Evolutionary conservation across 2,797 vertebrate species (phyloP).

Genomic region (Paedocypris micromegethes): DNA sequence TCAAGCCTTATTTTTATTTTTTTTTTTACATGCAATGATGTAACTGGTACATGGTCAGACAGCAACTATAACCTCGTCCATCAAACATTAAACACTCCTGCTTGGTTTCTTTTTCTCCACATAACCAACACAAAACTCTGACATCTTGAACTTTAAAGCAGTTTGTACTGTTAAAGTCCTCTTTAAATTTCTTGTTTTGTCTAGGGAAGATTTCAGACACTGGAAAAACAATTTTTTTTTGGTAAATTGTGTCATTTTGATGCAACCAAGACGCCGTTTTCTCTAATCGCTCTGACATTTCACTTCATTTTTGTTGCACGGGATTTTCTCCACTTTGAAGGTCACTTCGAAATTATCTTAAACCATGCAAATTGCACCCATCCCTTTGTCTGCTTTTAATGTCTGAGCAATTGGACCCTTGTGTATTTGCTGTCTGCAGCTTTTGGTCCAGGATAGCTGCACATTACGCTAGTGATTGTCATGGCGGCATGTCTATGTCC

Average conservation of each 20-base stretch:
- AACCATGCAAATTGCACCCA: conserved; percentile 66
- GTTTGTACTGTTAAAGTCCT: conserved; percentile 7
- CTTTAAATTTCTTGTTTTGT: conserved; percentile 18
- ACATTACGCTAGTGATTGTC: conserved; percentile 11
- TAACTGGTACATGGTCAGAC: not conserved
- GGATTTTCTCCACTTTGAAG: conserved; percentile 65
- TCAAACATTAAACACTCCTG: conserved; percentile 1
- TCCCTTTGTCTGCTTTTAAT: conserved; percentile 48
- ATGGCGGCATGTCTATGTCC: conserved; percentile 1
- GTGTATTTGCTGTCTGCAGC: conserved; percentile 18
- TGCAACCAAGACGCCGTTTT: conserved; percentile 53
- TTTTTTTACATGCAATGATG: conserved; percentile 5
- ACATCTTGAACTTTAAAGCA: conserved; percentile 23
- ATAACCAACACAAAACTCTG: not conserved
- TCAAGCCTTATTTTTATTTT: too few relatives aligned
- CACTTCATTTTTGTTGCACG: conserved; percentile 65
- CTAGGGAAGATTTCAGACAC: conserved; percentile 8
- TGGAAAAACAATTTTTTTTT: conserved; percentile 48
- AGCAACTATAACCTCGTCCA: conserved; percentile 1
- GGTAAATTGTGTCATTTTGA: conserved; percentile 55
- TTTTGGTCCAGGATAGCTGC: conserved; percentile 14
- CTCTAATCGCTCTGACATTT: conserved; percentile 70
- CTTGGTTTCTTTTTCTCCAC: not conserved
- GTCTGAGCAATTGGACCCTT: conserved; percentile 22
- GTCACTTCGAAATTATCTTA: conserved; percentile 69